Percentiles rank a stretch among this genome's conserved stretches.
Evolutionary conservation across 1,140 invertebrate genomes (phyloP).

Genomic region (Oreohelix idahoensis): DNA sequence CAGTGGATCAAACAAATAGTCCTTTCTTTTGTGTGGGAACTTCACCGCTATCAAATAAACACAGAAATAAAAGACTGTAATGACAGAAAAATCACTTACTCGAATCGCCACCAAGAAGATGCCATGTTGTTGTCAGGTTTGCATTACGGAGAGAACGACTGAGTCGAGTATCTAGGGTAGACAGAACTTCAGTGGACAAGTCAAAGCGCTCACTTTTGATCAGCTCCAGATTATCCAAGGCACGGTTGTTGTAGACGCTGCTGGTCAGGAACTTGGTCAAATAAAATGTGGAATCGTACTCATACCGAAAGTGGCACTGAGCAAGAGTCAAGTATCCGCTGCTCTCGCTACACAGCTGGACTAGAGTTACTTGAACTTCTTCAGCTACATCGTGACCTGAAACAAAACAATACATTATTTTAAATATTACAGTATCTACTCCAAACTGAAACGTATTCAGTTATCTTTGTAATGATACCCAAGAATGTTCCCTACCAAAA

Average conservation of each 20-base stretch:
- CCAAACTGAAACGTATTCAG: no score
- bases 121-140: conserved; percentile 54
- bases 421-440: no score
- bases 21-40: no score
- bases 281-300: conserved; percentile 55
- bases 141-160: conserved; percentile 48
- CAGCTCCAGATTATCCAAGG: conserved; percentile 61
- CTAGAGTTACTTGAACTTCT: conserved; percentile 23
- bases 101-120: conserved; percentile 49
- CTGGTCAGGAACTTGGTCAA: conserved; percentile 58
- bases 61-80: no score
- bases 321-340: conserved; percentile 36
- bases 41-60: no score
- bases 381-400: conserved; percentile 31
- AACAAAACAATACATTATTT: no score
- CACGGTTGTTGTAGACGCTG: conserved; percentile 55
- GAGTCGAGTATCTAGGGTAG: conserved; percentile 57
- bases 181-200: conserved; percentile 58
- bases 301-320: conserved; percentile 47
- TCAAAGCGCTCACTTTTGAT: conserved; percentile 62
- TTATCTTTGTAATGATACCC: no score
- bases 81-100: conserved; percentile 45
- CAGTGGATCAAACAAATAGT: no score
- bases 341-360: background rate
- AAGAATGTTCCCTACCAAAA: no score